phyloP scores from a whole-genome alignment of 2,888 invertebrate genomes.

The Heteromyza rotundicornis region DNA sequence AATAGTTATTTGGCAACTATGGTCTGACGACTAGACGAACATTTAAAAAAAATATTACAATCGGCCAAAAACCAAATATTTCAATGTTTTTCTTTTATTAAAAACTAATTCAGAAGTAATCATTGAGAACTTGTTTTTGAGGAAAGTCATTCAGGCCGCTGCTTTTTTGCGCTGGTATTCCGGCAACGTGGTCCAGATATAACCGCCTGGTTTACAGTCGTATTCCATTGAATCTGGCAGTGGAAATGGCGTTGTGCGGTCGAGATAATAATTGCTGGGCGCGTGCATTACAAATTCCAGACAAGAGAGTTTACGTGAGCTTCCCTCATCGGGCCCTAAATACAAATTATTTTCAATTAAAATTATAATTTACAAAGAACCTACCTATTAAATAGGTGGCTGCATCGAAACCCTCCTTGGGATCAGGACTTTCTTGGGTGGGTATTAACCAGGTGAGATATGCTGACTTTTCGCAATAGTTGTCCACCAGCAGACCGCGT shows the following conservation, averaged over 20 bases:
- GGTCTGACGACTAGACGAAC: too few species aligned
- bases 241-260: conserved; percentile 79
- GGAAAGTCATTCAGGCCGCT: too few species aligned
- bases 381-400: conserved; percentile 87
- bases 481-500: conserved; percentile 86
- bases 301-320: conserved; percentile 82
- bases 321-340: conserved; percentile 85
- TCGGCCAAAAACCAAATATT: too few species aligned
- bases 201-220: conserved; percentile 66
- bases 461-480: conserved; percentile 92
- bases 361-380: conserved; percentile 7
- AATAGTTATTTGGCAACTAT: too few species aligned
- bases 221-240: conserved; percentile 62
- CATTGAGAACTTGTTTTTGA: too few species aligned
- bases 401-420: conserved; percentile 82
- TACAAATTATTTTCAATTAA: neutral
- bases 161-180: conserved; percentile 36
- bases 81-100: too few species aligned
- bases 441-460: conserved; percentile 91
- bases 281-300: conserved; percentile 95
- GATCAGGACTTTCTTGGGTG: conserved; percentile 79
- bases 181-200: conserved; percentile 71
- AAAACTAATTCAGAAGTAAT: too few species aligned
- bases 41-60: too few species aligned
- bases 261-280: conserved; percentile 87